A percentile compares a stretch with the other conserved stretches of the same genome.
phyloP scores from a whole-genome alignment of 2,888 invertebrate species.

The Megamerina dolium region DNA sequence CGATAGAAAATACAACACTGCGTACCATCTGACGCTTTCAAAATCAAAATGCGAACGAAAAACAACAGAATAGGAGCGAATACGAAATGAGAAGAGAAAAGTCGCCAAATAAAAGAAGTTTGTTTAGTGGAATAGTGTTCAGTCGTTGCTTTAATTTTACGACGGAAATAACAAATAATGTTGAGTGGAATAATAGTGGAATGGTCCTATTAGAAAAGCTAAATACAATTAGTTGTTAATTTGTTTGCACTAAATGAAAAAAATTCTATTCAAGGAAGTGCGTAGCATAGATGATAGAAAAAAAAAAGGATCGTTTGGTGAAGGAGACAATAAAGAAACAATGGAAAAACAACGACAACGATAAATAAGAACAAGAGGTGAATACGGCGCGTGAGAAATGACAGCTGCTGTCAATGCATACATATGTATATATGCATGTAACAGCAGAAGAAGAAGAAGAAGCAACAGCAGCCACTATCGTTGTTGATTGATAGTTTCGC shows the following conservation, averaged over 20 bases:
- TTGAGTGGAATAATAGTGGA: no score
- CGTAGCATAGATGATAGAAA: background rate
- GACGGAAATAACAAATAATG: constrained; percentile 22
- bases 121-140: constrained; percentile 28
- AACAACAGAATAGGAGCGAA: constrained; percentile 13
- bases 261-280: background rate
- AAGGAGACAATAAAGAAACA: background rate
- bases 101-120: constrained; percentile 30
- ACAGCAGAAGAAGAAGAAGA: background rate
- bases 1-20: constrained; percentile 9
- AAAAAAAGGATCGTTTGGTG: background rate
- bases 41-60: constrained; percentile 9
- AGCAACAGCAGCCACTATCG: background rate
- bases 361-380: no score
- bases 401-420: constrained; percentile 30
- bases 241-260: no score
- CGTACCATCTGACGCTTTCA: constrained; percentile 2
- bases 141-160: constrained; percentile 37
- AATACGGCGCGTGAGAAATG: constrained; percentile 25
- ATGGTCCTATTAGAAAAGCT: no score
- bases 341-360: no score
- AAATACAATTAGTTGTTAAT: no score
- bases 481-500: background rate
- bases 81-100: constrained; percentile 11
- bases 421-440: constrained; percentile 18